These are phyloP conservation scores for Leptodactylus fallax DNA, from an alignment of 2,797 vertebrate genomes.

Conservation along the genomic window DNA sequence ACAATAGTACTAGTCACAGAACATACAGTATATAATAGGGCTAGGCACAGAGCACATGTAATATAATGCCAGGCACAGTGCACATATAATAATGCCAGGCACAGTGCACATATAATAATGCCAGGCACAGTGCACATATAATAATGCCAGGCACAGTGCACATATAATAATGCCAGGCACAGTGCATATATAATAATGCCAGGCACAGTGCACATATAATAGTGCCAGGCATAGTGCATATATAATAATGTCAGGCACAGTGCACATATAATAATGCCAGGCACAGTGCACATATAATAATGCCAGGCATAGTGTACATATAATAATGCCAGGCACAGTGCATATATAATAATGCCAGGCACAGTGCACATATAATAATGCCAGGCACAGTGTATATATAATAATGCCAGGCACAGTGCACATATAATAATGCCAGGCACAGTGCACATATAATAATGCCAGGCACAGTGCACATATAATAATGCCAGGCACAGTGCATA, in stretches of 20 bases:
- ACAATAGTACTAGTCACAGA: not conserved
- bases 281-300: not conserved
- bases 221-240: too few relatives aligned
- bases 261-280: not conserved
- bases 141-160: not conserved
- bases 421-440: not conserved
- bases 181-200: not conserved
- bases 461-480: not conserved
- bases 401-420: not conserved
- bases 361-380: not conserved
- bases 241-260: not conserved
- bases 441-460: not conserved
- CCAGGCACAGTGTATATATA: not conserved
- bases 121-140: not conserved
- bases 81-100: not conserved
- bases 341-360: not conserved
- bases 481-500: not conserved
- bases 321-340: not conserved
- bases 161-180: not conserved
- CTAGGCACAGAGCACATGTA: not conserved
- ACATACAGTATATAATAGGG: not conserved
- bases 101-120: too few relatives aligned
- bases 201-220: not conserved
- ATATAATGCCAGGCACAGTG: not conserved
- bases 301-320: too few relatives aligned